Conservation (phyloP, 2,113 vertebrate species). For the Sigmodon hispidus region DNA sequence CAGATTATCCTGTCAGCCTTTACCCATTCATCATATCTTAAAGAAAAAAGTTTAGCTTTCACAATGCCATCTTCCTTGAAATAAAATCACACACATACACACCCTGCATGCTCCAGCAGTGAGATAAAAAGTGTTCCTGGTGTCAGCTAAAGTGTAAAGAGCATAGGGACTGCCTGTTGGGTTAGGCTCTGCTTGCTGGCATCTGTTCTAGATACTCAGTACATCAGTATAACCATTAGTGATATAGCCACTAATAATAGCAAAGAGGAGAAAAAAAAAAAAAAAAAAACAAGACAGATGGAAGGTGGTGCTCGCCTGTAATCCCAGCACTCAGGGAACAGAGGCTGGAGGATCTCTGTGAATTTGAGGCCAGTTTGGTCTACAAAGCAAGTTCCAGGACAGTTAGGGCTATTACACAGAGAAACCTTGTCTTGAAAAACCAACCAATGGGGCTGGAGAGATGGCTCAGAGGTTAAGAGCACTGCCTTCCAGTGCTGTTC, state of each 20-base stretch:
- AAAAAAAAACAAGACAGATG: not conserved
- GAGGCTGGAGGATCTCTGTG: not conserved
- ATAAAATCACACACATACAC: conserved; percentile 19
- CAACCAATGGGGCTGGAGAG: too few relatives aligned
- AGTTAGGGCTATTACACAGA: not conserved
- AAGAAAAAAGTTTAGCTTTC: conserved; percentile 59
- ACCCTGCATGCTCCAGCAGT: not conserved
- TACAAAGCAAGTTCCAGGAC: not conserved
- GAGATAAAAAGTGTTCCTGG: not conserved
- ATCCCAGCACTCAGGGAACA: not conserved
- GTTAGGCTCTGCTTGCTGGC: not conserved
- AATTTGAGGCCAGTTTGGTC: not conserved
- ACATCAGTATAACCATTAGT: not conserved
- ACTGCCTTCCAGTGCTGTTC: too few relatives aligned
- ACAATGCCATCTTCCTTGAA: conserved; percentile 18
- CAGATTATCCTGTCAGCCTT: conserved; percentile 99
- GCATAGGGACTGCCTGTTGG: not conserved
- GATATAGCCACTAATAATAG: not conserved
- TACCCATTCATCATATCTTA: conserved; percentile 98
- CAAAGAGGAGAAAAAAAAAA: not conserved
- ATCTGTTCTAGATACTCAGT: not conserved
- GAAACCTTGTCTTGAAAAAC: not conserved
- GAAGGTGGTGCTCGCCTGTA: not conserved
- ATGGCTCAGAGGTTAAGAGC: too few relatives aligned
- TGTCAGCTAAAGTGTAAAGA: not conserved